Base-by-base conservation (phyloP, 2,113 vertebrate species). In the Hemicordylus capensis region DNA sequence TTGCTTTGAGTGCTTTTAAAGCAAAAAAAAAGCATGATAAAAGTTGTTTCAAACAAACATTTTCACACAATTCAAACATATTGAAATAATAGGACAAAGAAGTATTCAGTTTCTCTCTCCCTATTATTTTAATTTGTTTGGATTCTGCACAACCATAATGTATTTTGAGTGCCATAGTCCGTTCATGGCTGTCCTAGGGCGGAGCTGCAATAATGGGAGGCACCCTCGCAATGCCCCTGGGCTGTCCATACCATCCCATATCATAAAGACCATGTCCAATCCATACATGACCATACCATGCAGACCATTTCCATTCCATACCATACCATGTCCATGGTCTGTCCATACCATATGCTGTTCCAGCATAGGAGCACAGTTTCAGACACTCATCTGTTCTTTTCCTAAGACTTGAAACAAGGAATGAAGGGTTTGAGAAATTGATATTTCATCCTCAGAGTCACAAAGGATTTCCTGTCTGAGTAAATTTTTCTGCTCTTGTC, bases 401-500 rank as follows among this genome's bases (percentile, higher is more conserved):
- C 54, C 24, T 24, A 77, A 54, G 51, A 42, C 19, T n/a, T 69
- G 51, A 34, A 11, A 56, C 63, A 63, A 48, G 5, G 20, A 66
- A 67, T 6, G 22, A 24, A 70, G 22, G 15, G 39, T 54, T 72
- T 48, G 48, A 85, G 76, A 80, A 80, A 80, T 17, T 79, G 5
- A 61, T 31, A 73, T 8, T 79, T 63, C 26, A 58, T 61, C 58
- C 56, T 61, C 34, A n/a, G 26, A 85, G 4, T 39, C 37, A 76
- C 83, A 78, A 77, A 78, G 69, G 81, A 72, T 59, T 59, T 83
- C 28, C 19, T 73, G 54, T 61, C 69, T 73, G 61, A 39, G 42
- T n/a, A 76, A 76, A 84, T 84, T 22, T 72, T 61, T 79, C 58
- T 80, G 67, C 24, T 63, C 56, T 34, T 85, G n/a, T 14, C 58